Evolutionary conservation across 2,888 invertebrate species (phyloP), one percentile per base, ranked within the genome.

Genomic region (Drosophila incognita): DNA sequence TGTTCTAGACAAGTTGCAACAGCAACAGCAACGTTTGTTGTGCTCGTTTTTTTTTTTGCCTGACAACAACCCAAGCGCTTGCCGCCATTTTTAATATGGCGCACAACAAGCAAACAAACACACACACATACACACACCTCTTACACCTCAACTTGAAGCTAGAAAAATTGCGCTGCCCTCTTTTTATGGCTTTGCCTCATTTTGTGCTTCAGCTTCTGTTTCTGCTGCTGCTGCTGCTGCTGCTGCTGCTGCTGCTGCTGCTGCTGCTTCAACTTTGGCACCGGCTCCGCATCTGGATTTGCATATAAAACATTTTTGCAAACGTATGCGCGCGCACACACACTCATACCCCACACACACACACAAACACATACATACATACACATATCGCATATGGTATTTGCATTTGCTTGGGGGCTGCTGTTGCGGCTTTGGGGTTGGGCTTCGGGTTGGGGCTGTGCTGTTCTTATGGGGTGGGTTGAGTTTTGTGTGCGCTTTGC

Each of bases 31-130:
- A 36, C 79, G 68, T 72, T 79, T 76, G 75, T 76, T 83, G 80
- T 80, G 77, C 75, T 86, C 36, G 11, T 24, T 5, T 4, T 38
- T 21, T 24, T 27, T 36, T 77, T 70, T 66, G 74, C 65, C 67
- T 69, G 69, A 67, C 77, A 77, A 75, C 81, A 74, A 65, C 63
- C 70, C 18, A 62, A 77, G 74, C 79, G 79, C 74, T 74, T 83
- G 79, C 86, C 91, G 91, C 91, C 91, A 91, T 91, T 91, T 91
- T 91, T 89, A 90, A 90, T 91, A 90, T 87, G 89, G 84, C 81
- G 82, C 80, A 81, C 59, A 71, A 59, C 75, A 74, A 57, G 72
- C 69, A 69, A 65, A 72, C 42, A 72, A 61, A 68, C 42, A 58
- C 31, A 70, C 67, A 69, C 48, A 63, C 21, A 58, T 35, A 56